These are phyloP conservation scores for Xenops minutus DNA, from an alignment of 2,797 vertebrate genomes.

Conservation along the genomic window DNA sequence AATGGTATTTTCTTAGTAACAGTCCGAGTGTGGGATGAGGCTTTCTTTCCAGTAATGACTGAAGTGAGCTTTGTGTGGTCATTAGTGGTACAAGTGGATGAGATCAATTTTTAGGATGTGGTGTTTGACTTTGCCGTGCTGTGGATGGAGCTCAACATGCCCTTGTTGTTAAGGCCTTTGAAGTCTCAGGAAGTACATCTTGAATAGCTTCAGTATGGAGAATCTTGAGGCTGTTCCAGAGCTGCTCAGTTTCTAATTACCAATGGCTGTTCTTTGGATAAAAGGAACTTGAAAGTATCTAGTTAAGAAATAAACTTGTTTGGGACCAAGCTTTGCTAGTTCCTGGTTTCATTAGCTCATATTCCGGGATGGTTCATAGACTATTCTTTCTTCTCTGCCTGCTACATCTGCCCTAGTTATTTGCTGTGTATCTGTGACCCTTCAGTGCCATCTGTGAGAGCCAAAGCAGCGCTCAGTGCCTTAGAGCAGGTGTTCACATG, in stretches of 20 bases:
- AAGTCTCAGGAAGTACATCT: constrained; percentile 43
- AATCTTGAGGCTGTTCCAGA: constrained; percentile 49
- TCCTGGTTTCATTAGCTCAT: background rate
- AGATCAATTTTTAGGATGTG: background rate
- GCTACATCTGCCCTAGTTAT: background rate
- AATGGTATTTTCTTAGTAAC: background rate
- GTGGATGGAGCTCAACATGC: constrained; percentile 1
- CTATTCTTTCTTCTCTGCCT: background rate
- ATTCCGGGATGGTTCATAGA: background rate
- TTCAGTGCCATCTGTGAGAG: background rate
- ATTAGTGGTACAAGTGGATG: background rate
- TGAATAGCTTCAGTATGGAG: constrained; percentile 45
- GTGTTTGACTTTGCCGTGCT: background rate
- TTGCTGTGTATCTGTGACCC: background rate
- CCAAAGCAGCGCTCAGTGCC: background rate
- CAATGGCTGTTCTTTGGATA: background rate
- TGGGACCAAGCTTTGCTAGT: background rate
- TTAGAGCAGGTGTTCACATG: constrained; percentile 46
- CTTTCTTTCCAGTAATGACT: background rate
- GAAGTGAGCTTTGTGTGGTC: background rate
- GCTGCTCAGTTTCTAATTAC: constrained; percentile 28
- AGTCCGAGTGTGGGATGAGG: background rate
- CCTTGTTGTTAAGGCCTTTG: constrained; percentile 50
- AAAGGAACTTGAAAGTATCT: background rate
- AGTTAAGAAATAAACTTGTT: background rate